Conservation (phyloP, 2,113 vertebrate genomes). For the Orcinus orca region DNA sequence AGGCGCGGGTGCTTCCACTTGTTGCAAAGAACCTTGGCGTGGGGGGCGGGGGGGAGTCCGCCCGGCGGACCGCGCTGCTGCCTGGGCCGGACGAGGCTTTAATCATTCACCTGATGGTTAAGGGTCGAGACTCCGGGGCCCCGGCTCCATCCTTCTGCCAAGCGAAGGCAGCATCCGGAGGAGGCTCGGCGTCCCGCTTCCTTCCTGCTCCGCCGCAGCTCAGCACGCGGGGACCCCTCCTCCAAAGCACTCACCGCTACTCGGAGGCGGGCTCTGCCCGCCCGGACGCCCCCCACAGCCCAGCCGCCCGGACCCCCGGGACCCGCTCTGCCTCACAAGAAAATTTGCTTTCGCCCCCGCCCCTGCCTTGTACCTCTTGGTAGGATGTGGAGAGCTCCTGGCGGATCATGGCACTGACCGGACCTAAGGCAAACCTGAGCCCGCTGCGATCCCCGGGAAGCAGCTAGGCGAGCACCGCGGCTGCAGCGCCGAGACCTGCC, state of each 20-base stretch:
- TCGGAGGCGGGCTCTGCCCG: background rate
- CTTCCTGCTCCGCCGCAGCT: background rate
- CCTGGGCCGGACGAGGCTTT: background rate
- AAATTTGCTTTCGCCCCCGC: background rate
- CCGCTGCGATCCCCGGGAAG: background rate
- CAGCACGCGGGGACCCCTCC: background rate
- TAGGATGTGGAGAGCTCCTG: conserved; percentile 86
- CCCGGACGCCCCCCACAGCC: background rate
- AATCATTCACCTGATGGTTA: conserved; percentile 51
- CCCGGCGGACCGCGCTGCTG: background rate
- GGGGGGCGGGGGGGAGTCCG: no score
- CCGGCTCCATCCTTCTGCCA: background rate
- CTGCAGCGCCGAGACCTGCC: background rate
- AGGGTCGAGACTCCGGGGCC: background rate
- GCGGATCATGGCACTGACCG: conserved; percentile 83
- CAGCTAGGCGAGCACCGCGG: background rate
- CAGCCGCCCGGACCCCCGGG: background rate
- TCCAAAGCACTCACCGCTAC: background rate
- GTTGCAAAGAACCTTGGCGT: background rate
- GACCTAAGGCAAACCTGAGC: background rate
- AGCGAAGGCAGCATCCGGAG: background rate
- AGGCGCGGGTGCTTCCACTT: background rate
- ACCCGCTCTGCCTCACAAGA: background rate
- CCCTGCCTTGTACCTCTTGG: conserved; percentile 86
- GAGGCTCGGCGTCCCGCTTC: background rate